Base-by-base conservation (phyloP, 1,140 invertebrate genomes). In the Oncopodura yosiiana region DNA sequence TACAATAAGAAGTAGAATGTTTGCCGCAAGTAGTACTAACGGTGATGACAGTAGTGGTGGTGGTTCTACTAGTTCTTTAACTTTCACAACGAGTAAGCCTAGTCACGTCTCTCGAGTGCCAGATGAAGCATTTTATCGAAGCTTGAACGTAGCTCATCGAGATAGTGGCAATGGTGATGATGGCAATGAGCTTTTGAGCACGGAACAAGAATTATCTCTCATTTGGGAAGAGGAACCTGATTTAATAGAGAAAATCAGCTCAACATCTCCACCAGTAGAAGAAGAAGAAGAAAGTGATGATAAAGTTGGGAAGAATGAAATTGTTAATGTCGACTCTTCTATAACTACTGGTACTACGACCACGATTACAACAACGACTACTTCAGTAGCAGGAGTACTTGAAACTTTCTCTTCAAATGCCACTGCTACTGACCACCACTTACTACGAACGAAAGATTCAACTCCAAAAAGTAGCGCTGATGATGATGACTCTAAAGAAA, bases 91-190 rank as follows among this genome's bases (percentile, higher is more conserved):
- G 6, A 43, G 27, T 49, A 50, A 61, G 42, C 37, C 36, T 49
- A n/a, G 53, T 26, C 32, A 57, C 46, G 46, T 53, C 9, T 57
- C 49, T 23, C 71, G 73, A 59, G 73, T 76, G 34, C 83, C 86
- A 3, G 84, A 87, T 67, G 87, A 92, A 71, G 84, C 84, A 11
- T 92, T 90, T 72, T 91, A 92, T 69, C 78, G 84, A 60, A 88
- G 84, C 67, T 74, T 92, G 18, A 90, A 91, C 70, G 84, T 85
- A 67, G 86, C 85, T 21, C 89, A 89, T 70, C 75, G 86, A 34
- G 85, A 90, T 61, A 84, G 70, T 83, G 23, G 80, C 80, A 26
- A 49, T 53, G 78, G 77, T 63, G 77, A 81, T 66, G 36, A 53
- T 66, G 12, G 55, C 61, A n/a, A 66, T 65, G 21, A 50, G 58